Base-by-base conservation (phyloP, 2,113 vertebrate species). In the Bubo scandiacus region DNA sequence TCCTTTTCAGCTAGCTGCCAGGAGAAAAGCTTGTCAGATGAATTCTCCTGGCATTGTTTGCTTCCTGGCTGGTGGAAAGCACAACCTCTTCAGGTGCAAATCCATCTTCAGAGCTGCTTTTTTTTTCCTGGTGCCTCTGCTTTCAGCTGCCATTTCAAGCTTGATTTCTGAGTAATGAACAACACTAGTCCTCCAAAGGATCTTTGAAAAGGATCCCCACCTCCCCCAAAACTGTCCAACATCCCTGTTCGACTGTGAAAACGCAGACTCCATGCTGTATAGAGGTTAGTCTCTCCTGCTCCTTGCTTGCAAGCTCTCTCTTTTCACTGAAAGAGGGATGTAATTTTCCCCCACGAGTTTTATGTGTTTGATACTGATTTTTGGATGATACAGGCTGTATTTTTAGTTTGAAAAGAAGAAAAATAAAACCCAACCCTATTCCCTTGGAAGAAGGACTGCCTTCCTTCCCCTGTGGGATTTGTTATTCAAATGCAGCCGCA, bases 331-430 rank as follows among this genome's bases (percentile, higher is more conserved):
- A 34, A 63, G 15, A 15, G 13, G 45, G 18, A 32, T 66, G 5
- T 20, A 7, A 58, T 82, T 91, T 92, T 88, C 77, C 65, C 66
- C 55, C 52, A 30, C 7, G 4, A 95, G 52, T 47, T 81, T 47
- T 51, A 38, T 36, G 40, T 40, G 32, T 30, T 90, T 74, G 68
- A 81, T 62, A 45, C 27, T 20, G 58, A 7, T 13, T 51, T 91
- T 86, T 90, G 34, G 72, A 45, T 90, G 63, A 70, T 83, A 36
- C 43, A 61, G 42, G 30, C 67, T 81, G 51, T 92, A 83, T 90
- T 94, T 95, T 95, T 86, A 94, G 54, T 72, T 65, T 82, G 40
- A 90, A 80, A 92, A 97, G 47, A 75, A 87, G 38, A 3, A 57
- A 19, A 51, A 52, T 36, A 77, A 57, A 11, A 0, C 8, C 38